Percentiles rank a stretch among this genome's conserved stretches.
Conservation (phyloP, 2,888 invertebrate genomes). For the Idaea straminata region DNA sequence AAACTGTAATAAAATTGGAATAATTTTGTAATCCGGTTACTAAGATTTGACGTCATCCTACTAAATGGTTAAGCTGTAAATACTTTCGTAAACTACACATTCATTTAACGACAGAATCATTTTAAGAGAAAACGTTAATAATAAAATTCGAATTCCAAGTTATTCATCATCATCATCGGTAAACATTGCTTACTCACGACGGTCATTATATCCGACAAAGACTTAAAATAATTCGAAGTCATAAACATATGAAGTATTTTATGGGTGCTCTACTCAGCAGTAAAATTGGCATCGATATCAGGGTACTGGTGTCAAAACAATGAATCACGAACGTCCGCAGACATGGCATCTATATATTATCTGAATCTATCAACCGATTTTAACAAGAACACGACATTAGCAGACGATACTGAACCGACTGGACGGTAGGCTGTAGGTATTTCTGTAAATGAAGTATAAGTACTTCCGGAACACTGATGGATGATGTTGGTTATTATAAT, state of each 20-base stretch:
- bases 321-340: constrained; percentile 44
- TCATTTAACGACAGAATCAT: not conserved
- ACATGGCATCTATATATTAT: constrained; percentile 9
- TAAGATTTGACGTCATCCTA: not conserved
- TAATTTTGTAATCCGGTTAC: not conserved
- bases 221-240: constrained; percentile 43
- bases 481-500: constrained; percentile 17
- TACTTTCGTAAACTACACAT: not conserved
- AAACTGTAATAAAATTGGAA: not conserved
- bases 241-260: constrained; percentile 53
- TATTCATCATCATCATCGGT: constrained; percentile 24
- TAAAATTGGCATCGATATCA: constrained; percentile 57
- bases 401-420: not conserved
- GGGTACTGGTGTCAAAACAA: constrained; percentile 40
- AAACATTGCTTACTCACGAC: constrained; percentile 25
- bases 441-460: constrained; percentile 5
- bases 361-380: not conserved
- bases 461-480: constrained; percentile 12
- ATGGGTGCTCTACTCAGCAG: constrained; percentile 53
- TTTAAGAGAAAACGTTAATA: not conserved
- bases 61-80: not conserved
- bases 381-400: too few species aligned
- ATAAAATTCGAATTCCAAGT: constrained; percentile 11
- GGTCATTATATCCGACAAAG: constrained; percentile 39
- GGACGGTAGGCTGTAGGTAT: not conserved